phyloP scores from a whole-genome alignment of 2,888 invertebrate genomes.

The Aphodius sticticus region DNA sequence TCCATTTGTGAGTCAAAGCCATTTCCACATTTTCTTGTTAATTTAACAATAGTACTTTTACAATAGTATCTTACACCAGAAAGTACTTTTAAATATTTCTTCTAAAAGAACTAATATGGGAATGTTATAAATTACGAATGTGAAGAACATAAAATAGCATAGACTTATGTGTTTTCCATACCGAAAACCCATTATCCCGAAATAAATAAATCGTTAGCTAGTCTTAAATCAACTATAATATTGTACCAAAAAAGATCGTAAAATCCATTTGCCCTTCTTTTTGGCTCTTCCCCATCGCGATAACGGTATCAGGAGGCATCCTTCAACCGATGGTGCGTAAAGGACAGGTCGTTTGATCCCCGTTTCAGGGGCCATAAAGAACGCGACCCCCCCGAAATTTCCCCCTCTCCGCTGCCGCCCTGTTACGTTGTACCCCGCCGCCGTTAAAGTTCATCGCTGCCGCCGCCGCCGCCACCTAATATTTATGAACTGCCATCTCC shows the following conservation, averaged over 20 bases:
- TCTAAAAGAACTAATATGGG: too few species aligned
- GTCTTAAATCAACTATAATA: conserved; percentile 7
- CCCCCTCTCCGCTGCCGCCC: neutral
- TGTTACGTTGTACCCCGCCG: neutral
- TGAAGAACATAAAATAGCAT: too few species aligned
- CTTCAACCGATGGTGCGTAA: neutral
- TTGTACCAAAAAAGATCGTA: conserved; percentile 9
- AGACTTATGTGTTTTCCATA: too few species aligned
- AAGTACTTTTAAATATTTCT: too few species aligned
- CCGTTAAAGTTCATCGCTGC: neutral
- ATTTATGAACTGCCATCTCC: conserved; percentile 44
- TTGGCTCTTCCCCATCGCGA: neutral
- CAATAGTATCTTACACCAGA: too few species aligned
- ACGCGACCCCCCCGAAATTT: neutral
- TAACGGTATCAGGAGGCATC: neutral
- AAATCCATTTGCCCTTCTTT: conserved; percentile 14
- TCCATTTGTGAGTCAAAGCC: too few species aligned
- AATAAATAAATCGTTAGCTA: neutral
- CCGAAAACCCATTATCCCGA: neutral
- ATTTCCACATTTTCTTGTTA: too few species aligned
- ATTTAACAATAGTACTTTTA: too few species aligned
- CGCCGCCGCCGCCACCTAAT: conserved; percentile 25
- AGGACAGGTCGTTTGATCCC: conserved; percentile 4
- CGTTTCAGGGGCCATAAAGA: conserved; percentile 4
- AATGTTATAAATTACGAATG: too few species aligned